phyloP scores from a whole-genome alignment of 1,140 invertebrate species.

The Fopius arisanus region DNA sequence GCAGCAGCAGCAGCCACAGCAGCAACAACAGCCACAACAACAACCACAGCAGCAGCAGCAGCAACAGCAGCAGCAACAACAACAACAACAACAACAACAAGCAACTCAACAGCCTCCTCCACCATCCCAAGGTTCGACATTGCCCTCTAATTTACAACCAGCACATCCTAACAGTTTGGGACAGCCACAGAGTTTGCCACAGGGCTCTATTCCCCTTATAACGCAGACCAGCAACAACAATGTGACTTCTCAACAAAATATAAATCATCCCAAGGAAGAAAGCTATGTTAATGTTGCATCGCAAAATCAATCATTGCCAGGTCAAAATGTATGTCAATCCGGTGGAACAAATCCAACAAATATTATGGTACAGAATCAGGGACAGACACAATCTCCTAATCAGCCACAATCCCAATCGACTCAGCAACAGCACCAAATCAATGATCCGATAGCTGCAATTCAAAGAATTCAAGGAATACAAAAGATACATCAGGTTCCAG shows the following conservation, averaged over 20 bases:
- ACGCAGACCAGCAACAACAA: conserved; percentile 65
- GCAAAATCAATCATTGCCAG: conserved; percentile 49
- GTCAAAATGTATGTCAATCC: conserved; percentile 48
- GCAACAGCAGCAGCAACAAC: too few species aligned
- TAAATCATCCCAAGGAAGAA: conserved; percentile 51
- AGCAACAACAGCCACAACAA: conserved; percentile 50
- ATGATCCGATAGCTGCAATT: conserved; percentile 41
- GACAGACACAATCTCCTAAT: conserved; percentile 11
- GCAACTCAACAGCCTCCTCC: conserved; percentile 42
- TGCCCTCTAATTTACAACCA: conserved; percentile 69
- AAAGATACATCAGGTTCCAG: conserved; percentile 62
- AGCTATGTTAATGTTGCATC: conserved; percentile 45
- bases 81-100: conserved; percentile 40
- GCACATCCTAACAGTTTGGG: conserved; percentile 63
- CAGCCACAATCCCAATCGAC: conserved; percentile 35
- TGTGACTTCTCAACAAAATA: conserved; percentile 60
- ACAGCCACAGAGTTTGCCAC: conserved; percentile 67
- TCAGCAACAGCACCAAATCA: conserved; percentile 35
- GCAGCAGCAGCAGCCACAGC: too few species aligned
- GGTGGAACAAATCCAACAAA: conserved; percentile 43
- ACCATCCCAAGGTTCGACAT: conserved; percentile 64
- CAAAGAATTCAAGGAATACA: conserved; percentile 55
- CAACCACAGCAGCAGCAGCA: conserved; percentile 42
- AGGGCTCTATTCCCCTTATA: conserved; percentile 69
- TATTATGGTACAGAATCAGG: conserved; percentile 32